Base-by-base conservation (phyloP, 2,888 invertebrate species). In the Eilema caniola region DNA sequence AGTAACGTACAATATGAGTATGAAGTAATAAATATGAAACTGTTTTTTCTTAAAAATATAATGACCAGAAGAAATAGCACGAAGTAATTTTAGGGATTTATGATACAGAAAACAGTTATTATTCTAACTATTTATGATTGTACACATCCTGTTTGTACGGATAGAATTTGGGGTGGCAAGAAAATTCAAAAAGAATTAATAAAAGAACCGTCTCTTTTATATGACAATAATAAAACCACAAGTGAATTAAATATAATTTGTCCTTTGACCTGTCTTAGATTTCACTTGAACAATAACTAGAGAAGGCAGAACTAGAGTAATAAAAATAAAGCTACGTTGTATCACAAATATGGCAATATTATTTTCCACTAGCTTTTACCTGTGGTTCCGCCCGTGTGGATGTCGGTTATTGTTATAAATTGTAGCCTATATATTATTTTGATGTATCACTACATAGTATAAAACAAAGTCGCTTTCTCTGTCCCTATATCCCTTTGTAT, bases 21-120 rank as follows among this genome's bases (percentile, higher is more conserved):
- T 90, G 89, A 85, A 89, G 87, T 89, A 87, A 90, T 85, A 85
- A 85, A 85, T 86, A 88, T 74, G 85, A 87, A 86, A 88, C 88
- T 83, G 85, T 80, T 37, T 75, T 77, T 78, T 75, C 75, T 81
- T 74, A 80, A 75, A 67, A 80, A 75, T 71, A 76, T 82, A 81
- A 80, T 78, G 71, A 73, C 59, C 62, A 69, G 69, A 78, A 77
- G 72, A 77, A 73, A 75, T 67, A 69, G 71, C 71, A 73, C 74
- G 28, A 72, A 70, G 73, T 74, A 77, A 79, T 82, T 76, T 71
- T 74, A 75, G 71, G 74, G 75, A 78, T 76, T 80, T 78, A 71
- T 73, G 60, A 67, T 62, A 69, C 1, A 69, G 60, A 69, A 66
- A 67, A 75, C 59, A 65, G 75, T 37, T 69, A 47, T 62, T 73